Evolutionary conservation across 2,888 invertebrate species (phyloP).

Genomic region (Beris morrisii): DNA sequence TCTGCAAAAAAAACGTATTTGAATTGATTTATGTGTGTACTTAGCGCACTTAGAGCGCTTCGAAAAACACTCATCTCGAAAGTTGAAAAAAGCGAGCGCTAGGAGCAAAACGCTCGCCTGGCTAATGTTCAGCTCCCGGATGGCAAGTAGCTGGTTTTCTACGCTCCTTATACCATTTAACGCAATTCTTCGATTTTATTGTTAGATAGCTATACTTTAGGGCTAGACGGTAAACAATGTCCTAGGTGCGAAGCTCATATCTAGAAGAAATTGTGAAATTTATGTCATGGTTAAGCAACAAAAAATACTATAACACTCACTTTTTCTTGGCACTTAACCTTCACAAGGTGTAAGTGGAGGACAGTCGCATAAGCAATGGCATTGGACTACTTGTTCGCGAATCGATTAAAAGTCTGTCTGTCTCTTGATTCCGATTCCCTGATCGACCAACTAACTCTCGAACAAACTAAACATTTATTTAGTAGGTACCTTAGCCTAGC

Average conservation of each 20-base stretch:
- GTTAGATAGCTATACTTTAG: too few species aligned
- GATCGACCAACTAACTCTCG: background rate
- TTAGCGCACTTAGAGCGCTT: background rate
- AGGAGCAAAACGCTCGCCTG: too few species aligned
- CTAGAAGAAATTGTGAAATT: slow-evolving; percentile 19
- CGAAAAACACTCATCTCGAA: slow-evolving; percentile 8
- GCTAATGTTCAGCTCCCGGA: too few species aligned
- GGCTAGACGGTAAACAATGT: background rate
- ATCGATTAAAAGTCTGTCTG: slow-evolving; percentile 27
- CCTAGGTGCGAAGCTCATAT: background rate
- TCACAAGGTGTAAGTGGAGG: slow-evolving; percentile 27
- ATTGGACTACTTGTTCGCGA: slow-evolving; percentile 26
- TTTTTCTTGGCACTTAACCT: slow-evolving; percentile 27
- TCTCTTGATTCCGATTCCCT: background rate
- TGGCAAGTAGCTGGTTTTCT: too few species aligned
- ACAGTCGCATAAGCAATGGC: slow-evolving; percentile 28
- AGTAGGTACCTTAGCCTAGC: background rate
- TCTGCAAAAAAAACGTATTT: background rate
- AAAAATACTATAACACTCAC: slow-evolving; percentile 4
- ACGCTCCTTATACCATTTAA: too few species aligned
- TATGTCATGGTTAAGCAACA: slow-evolving; percentile 15
- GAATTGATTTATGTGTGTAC: background rate
- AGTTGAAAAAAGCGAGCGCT: too few species aligned
- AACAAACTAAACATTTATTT: background rate
- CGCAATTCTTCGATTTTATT: too few species aligned